Evolutionary conservation across 2,113 vertebrate genomes (phyloP).

Genomic region (Lamprologus sp.): DNA sequence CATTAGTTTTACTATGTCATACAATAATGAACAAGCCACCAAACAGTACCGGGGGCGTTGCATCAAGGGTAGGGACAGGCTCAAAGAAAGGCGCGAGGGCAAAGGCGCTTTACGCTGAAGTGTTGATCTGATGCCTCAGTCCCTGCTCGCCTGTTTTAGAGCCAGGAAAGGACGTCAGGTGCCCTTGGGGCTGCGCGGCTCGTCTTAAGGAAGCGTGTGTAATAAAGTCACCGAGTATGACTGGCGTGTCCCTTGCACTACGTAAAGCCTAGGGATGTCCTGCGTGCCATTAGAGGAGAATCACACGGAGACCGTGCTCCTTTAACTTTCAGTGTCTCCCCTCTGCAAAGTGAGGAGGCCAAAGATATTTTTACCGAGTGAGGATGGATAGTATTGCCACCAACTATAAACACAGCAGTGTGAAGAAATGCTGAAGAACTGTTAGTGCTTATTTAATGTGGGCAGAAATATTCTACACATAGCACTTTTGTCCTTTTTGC

Average conservation of each 20-base stretch:
- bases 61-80: background rate
- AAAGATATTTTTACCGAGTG: background rate
- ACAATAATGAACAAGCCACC: background rate
- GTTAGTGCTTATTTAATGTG: background rate
- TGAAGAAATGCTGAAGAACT: background rate
- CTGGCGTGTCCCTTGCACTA: slow-evolving; percentile 15
- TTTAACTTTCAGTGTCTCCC: slow-evolving; percentile 1
- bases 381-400: slow-evolving; percentile 8
- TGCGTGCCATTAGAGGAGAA: slow-evolving; percentile 5
- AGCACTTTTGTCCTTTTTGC: background rate
- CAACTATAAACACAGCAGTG: slow-evolving; percentile 4
- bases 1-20: background rate
- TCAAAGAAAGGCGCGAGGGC: background rate
- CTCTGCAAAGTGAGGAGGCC: background rate
- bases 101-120: slow-evolving; percentile 25
- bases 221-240: background rate
- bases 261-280: slow-evolving; percentile 37
- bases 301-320: background rate
- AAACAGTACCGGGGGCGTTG: background rate
- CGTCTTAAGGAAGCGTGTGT: slow-evolving; percentile 10
- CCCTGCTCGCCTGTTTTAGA: slow-evolving; percentile 11
- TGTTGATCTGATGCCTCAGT: slow-evolving; percentile 37
- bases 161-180: slow-evolving; percentile 17
- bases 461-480: background rate
- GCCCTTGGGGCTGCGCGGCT: slow-evolving; percentile 28